phyloP scores from a whole-genome alignment of 1,140 invertebrate genomes.

The Panulirus ornatus region DNA sequence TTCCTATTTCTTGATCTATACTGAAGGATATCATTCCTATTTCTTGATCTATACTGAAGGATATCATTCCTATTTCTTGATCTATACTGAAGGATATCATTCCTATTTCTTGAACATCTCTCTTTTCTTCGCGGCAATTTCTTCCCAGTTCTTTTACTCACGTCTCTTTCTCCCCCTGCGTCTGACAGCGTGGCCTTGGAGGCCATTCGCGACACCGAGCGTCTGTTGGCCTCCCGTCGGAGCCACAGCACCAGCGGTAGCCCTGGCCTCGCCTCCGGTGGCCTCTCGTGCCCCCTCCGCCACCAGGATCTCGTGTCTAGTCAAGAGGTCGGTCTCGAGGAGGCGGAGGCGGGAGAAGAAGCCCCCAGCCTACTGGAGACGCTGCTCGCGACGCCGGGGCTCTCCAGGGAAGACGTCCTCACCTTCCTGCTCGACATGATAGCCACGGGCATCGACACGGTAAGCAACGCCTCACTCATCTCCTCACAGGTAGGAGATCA shows the following conservation, averaged over 20 bases:
- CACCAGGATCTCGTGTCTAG: not conserved
- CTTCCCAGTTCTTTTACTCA: not conserved
- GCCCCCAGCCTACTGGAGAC: constrained; percentile 54
- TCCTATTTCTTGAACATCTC: too few relatives aligned
- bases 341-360: not conserved
- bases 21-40: too few relatives aligned
- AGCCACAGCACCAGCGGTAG: not conserved
- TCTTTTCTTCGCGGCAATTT: too few relatives aligned
- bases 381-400: constrained; percentile 39
- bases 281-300: not conserved
- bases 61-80: too few relatives aligned
- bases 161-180: not conserved
- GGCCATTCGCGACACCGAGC: constrained; percentile 46
- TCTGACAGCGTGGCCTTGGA: constrained; percentile 43
- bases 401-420: constrained; percentile 54
- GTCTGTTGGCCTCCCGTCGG: not conserved
- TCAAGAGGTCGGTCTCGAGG: not conserved
- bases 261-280: not conserved
- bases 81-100: too few relatives aligned
- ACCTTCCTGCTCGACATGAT: constrained; percentile 67
- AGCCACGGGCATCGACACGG: constrained; percentile 67
- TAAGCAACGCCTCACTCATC: too few relatives aligned
- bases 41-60: too few relatives aligned
- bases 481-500: too few relatives aligned
- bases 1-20: too few relatives aligned